A percentile compares a stretch with the other conserved stretches of the same genome.
phyloP scores from a whole-genome alignment of 2,888 invertebrate species.

The Malachius bipustulatus region DNA sequence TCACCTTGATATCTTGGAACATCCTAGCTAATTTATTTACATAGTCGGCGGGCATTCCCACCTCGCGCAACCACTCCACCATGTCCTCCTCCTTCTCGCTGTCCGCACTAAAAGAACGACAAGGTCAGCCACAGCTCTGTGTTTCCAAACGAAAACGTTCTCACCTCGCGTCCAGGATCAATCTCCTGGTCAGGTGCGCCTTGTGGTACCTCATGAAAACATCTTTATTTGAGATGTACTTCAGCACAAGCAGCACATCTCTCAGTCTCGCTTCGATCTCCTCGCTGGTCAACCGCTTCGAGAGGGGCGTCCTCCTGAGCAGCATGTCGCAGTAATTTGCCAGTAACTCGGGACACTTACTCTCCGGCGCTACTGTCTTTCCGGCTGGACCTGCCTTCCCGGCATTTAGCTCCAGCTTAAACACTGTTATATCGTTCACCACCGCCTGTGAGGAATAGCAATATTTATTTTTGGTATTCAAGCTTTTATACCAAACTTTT shows the following conservation, averaged over 20 bases:
- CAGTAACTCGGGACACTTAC: conserved; percentile 95
- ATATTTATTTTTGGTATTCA: too few species aligned
- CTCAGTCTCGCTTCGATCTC: conserved; percentile 89
- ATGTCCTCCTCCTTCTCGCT: conserved; percentile 99
- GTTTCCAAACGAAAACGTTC: conserved; percentile 7
- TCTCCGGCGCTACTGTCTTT: conserved; percentile 74
- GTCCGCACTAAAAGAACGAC: conserved; percentile 61
- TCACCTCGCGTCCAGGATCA: conserved; percentile 79
- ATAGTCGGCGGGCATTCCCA: conserved; percentile 99
- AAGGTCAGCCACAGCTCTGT: not conserved
- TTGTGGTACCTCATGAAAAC: conserved; percentile 99
- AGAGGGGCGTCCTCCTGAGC: conserved; percentile 87
- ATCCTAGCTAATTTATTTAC: conserved; percentile 96
- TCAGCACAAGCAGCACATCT: conserved; percentile 91
- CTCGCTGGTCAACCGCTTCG: conserved; percentile 91
- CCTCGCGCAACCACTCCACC: conserved; percentile 95
- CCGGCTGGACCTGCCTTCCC: conserved; percentile 50
- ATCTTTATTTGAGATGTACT: conserved; percentile 99
- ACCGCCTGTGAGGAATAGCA: conserved; percentile 47
- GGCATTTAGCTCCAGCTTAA: conserved; percentile 52
- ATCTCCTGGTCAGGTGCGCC: conserved; percentile 87
- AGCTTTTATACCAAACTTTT: too few species aligned
- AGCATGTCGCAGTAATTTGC: conserved; percentile 99
- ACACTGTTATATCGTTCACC: conserved; percentile 94
- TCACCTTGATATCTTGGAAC: conserved; percentile 97